These are phyloP conservation scores for Macrosoma leucophasiata DNA, from an alignment of 2,888 invertebrate genomes.

Conservation along the genomic window DNA sequence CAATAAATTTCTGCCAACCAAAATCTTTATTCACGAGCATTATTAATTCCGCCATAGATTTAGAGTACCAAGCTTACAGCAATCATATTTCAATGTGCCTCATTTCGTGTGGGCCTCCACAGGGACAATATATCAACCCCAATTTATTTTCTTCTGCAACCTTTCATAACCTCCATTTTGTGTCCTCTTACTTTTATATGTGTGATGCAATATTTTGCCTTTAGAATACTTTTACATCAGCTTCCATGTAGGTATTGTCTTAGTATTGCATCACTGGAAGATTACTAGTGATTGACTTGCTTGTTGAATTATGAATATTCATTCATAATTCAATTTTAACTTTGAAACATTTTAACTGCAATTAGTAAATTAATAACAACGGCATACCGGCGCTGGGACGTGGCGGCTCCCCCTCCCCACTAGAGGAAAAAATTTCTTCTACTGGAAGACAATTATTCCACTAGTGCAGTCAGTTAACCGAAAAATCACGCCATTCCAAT, in stretches of 20 bases:
- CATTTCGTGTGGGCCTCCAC: constrained; percentile 45
- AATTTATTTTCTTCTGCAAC: constrained; percentile 56
- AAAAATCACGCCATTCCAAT: too few relatives aligned
- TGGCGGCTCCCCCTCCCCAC: too few relatives aligned
- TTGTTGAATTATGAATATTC: too few relatives aligned
- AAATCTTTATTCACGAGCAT: constrained; percentile 2
- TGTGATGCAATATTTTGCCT: constrained; percentile 10
- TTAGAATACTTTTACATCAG: constrained; percentile 6
- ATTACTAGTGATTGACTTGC: background rate
- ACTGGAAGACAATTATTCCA: too few relatives aligned
- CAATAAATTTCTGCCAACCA: too few relatives aligned
- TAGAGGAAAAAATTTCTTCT: too few relatives aligned
- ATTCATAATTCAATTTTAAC: too few relatives aligned
- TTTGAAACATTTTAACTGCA: too few relatives aligned
- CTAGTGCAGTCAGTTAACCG: too few relatives aligned
- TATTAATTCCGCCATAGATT: constrained; percentile 18
- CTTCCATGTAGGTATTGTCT: constrained; percentile 12
- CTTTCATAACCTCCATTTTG: constrained; percentile 44
- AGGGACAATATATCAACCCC: constrained; percentile 55
- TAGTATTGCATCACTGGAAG: background rate
- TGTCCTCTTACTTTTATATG: constrained; percentile 19
- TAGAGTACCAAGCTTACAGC: constrained; percentile 30
- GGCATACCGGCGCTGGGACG: too few relatives aligned
- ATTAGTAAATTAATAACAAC: too few relatives aligned
- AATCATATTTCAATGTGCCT: constrained; percentile 46